Percentiles rank a stretch among this genome's conserved stretches.
Conservation (phyloP, 2,113 vertebrate genomes). For the Catharus bicknelli region DNA sequence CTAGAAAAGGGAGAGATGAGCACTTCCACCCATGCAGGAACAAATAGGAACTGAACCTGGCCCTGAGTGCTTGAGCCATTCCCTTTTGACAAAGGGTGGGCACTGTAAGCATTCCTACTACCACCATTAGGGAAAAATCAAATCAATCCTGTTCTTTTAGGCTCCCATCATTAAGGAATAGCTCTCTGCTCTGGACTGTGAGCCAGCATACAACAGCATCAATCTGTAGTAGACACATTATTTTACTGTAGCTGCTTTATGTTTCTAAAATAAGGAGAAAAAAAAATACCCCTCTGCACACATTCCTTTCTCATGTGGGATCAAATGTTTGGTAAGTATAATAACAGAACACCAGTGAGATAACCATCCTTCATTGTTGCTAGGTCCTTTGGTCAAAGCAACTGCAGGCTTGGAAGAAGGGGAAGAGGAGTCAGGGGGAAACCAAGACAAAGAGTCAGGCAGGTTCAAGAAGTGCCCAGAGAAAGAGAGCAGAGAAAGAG, state of each 20-base stretch:
- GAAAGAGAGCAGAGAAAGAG: neutral
- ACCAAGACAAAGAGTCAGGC: neutral
- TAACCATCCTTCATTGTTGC: neutral
- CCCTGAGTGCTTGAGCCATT: neutral
- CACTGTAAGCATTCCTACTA: neutral
- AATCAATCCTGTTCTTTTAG: neutral
- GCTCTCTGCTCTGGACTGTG: neutral
- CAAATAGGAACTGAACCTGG: neutral
- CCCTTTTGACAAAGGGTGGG: neutral
- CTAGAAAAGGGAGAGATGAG: neutral
- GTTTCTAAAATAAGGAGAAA: neutral
- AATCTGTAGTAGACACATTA: neutral
- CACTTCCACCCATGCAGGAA: neutral
- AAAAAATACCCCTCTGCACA: neutral
- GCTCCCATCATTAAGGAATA: neutral
- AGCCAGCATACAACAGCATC: neutral
- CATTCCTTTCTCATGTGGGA: neutral
- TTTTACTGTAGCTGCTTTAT: neutral
- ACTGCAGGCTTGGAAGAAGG: neutral
- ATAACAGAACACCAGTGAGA: neutral
- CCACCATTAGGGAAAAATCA: neutral
- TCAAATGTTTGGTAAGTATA: neutral
- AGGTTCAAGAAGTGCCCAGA: neutral
- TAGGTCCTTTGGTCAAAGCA: neutral
- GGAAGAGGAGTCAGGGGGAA: neutral